Conservation (phyloP, 2,888 invertebrate species). For the Cremastobaeus sp. region DNA sequence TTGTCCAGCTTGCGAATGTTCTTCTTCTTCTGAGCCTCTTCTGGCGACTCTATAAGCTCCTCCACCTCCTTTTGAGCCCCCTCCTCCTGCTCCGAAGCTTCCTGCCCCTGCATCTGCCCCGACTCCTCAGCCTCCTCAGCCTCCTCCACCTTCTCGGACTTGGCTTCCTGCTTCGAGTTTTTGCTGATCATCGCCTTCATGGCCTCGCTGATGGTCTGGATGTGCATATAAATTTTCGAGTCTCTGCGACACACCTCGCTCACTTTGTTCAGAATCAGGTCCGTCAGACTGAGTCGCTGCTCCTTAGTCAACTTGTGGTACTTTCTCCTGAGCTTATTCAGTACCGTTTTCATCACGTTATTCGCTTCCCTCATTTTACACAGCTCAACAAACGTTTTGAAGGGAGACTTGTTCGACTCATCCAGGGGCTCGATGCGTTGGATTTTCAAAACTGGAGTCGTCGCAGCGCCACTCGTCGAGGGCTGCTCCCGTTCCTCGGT, state of each 20-base stretch:
- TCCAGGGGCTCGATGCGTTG: no score
- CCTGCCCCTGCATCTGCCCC: neutral
- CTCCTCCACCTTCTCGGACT: neutral
- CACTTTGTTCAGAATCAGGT: conserved; percentile 55
- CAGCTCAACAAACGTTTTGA: no score
- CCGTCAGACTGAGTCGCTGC: neutral
- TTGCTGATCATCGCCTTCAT: conserved; percentile 57
- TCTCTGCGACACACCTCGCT: conserved; percentile 13
- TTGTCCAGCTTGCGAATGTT: conserved; percentile 78
- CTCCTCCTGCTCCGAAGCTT: no score
- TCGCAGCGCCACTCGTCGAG: no score
- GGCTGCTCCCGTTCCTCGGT: no score
- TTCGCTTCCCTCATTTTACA: neutral
- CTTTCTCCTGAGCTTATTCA: conserved; percentile 66
- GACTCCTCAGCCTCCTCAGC: neutral
- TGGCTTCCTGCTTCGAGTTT: neutral
- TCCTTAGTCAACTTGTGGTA: conserved; percentile 66
- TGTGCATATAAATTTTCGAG: conserved; percentile 61
- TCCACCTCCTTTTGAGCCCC: conserved; percentile 11
- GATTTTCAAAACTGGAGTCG: no score
- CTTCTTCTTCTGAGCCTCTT: neutral
- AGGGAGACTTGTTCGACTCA: no score
- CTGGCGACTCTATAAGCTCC: neutral
- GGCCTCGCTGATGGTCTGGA: conserved; percentile 66
- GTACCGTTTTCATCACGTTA: conserved; percentile 7